Percentiles rank a stretch among this genome's conserved stretches.
Evolutionary conservation across 2,888 invertebrate genomes (phyloP).

Genomic region (Melitaea athalia): DNA sequence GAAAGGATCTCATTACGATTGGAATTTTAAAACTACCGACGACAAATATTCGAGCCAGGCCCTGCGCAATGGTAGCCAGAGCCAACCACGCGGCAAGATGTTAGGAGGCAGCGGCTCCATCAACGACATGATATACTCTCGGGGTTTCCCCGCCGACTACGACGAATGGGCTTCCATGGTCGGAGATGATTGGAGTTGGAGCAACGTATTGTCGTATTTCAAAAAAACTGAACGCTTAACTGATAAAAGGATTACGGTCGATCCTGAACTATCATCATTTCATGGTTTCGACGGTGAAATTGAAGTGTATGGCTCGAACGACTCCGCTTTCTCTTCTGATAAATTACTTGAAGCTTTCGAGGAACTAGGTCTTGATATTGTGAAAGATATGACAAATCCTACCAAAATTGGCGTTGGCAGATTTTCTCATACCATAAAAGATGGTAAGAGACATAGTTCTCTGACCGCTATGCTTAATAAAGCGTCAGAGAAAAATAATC

Average conservation of each 20-base stretch:
- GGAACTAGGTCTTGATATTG: conserved; percentile 59
- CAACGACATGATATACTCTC: conserved; percentile 70
- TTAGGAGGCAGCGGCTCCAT: conserved; percentile 69
- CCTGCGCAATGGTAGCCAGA: conserved; percentile 53
- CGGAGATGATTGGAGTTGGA: conserved; percentile 63
- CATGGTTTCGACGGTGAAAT: conserved; percentile 64
- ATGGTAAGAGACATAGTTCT: conserved; percentile 60
- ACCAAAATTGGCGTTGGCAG: conserved; percentile 60
- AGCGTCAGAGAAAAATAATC: conserved; percentile 46
- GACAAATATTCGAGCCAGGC: conserved; percentile 59
- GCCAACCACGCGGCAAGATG: conserved; percentile 66
- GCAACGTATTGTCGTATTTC: conserved; percentile 60
- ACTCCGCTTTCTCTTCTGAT: conserved; percentile 47
- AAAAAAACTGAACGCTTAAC: conserved; percentile 67
- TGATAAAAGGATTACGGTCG: conserved; percentile 57
- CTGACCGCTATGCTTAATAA: conserved; percentile 60
- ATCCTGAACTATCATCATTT: conserved; percentile 54
- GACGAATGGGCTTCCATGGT: conserved; percentile 60
- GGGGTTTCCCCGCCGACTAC: conserved; percentile 67
- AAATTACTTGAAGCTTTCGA: conserved; percentile 58
- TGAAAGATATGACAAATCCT: conserved; percentile 69
- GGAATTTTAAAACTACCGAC: conserved; percentile 66
- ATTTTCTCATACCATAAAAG: conserved; percentile 64
- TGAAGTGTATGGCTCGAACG: conserved; percentile 56
- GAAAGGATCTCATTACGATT: conserved; percentile 58